Evolutionary conservation across 2,113 vertebrate genomes (phyloP).

Genomic region (Aphyosemion australe): DNA sequence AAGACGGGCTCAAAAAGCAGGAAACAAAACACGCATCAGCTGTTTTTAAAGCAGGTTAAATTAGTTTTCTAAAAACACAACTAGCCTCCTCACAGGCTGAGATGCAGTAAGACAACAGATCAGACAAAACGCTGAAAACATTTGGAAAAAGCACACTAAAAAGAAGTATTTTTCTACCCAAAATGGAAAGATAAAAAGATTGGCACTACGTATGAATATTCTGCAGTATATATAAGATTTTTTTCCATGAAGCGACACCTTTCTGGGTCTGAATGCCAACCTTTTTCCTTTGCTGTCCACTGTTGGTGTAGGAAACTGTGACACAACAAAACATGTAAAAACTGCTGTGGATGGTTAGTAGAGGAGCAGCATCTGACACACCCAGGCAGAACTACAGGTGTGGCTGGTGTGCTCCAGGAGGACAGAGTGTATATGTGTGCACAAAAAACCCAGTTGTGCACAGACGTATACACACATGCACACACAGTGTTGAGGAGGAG

Average conservation of each 20-base stretch:
- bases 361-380: conserved; percentile 47
- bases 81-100: neutral
- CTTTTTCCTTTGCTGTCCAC: conserved; percentile 10
- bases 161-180: neutral
- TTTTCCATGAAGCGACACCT: conserved; percentile 1
- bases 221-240: neutral
- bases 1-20: conserved; percentile 13
- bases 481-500: conserved; percentile 38
- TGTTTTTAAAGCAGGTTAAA: conserved; percentile 2
- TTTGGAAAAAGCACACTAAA: neutral
- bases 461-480: conserved; percentile 53
- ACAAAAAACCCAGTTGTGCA: conserved; percentile 40
- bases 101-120: neutral
- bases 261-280: conserved; percentile 5
- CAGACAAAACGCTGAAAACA: neutral
- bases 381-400: conserved; percentile 47
- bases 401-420: conserved; percentile 36
- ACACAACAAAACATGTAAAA: conserved; percentile 39
- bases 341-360: conserved; percentile 33
- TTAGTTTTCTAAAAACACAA: neutral
- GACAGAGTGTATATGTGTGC: conserved; percentile 38
- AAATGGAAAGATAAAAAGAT: neutral
- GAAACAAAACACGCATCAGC: neutral
- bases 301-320: conserved; percentile 52
- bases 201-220: neutral